Base-by-base conservation (phyloP, 2,113 vertebrate species). In the Actinemys pallida region DNA sequence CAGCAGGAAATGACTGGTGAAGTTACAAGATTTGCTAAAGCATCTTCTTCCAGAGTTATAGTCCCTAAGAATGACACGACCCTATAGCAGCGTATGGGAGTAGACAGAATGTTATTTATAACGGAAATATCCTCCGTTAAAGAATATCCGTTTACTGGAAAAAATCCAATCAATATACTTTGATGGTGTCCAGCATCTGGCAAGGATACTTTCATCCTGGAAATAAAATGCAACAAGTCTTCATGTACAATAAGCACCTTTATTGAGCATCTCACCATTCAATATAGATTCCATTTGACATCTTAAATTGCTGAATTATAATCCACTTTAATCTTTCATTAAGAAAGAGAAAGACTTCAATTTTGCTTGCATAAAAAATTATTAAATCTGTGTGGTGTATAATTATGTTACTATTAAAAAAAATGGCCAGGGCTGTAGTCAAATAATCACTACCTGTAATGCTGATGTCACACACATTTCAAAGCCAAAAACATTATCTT, bases 191-290 rank as follows among this genome's bases (percentile, higher is more conserved):
- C 0, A 4, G 9, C 42, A 45, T 47, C 72, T 76, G 39, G 6
- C 4, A 25, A 76, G 5, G 22, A 78, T 47, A 78, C 6, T 16
- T 12, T 78, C 42, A 47, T 45, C 42, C 25, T 78, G 42, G n/a
- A 91, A 96, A 96, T 59, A 96, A 96, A 47, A 81, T 49, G 39
- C 79, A 90, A 88, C 75, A 88, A 49, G 20, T 81, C 65, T 83
- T 80, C 10, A 54, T 80, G 78, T 85, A 90, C 57, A 94, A 81
- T 59, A 92, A 96, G 62, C 93, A 94, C 81, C 84, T 96, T 98
- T 97, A 97, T 96, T 97, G 86, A 92, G 82, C 25, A 0, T 82
- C 22, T 86, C 76, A 50, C 5, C 35, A 87, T 91, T 91, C 49
- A 87, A 81, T n/a, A 94, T 4, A 80, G 10, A 76, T 85, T 89